These are phyloP conservation scores for Sepioteuthis lessoniana DNA, from an alignment of 2,888 invertebrate genomes.

Conservation along the genomic window DNA sequence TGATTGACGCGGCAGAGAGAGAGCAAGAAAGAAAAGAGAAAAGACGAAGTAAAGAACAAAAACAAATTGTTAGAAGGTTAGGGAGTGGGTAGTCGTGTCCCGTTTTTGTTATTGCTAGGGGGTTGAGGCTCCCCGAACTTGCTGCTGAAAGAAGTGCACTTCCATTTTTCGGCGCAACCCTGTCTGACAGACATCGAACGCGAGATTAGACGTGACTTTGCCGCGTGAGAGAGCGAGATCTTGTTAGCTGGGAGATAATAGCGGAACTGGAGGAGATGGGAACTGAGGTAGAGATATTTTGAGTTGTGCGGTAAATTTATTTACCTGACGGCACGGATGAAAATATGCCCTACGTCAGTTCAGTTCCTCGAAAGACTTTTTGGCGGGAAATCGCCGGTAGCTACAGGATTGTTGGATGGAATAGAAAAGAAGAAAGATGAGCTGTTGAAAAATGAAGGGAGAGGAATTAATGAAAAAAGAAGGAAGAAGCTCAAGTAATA, in stretches of 20 bases:
- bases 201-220: not conserved
- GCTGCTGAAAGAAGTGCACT: not conserved
- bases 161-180: not conserved
- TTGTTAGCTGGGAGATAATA: not conserved
- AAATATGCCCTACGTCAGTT: not conserved
- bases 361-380: not conserved
- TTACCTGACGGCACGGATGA: not conserved
- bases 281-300: not conserved
- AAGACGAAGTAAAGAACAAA: too few species aligned
- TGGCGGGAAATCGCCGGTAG: not conserved
- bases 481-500: too few species aligned
- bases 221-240: not conserved
- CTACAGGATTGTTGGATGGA: not conserved
- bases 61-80: too few species aligned
- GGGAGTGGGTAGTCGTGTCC: not conserved
- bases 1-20: not conserved
- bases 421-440: too few species aligned
- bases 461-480: too few species aligned
- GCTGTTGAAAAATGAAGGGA: too few species aligned
- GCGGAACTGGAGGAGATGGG: not conserved
- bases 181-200: not conserved
- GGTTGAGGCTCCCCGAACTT: not conserved
- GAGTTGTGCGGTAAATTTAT: not conserved
- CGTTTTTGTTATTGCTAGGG: not conserved
- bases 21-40: not conserved